Base-by-base conservation (phyloP, 2,888 invertebrate genomes). In the Phragmatobia fuliginosa region DNA sequence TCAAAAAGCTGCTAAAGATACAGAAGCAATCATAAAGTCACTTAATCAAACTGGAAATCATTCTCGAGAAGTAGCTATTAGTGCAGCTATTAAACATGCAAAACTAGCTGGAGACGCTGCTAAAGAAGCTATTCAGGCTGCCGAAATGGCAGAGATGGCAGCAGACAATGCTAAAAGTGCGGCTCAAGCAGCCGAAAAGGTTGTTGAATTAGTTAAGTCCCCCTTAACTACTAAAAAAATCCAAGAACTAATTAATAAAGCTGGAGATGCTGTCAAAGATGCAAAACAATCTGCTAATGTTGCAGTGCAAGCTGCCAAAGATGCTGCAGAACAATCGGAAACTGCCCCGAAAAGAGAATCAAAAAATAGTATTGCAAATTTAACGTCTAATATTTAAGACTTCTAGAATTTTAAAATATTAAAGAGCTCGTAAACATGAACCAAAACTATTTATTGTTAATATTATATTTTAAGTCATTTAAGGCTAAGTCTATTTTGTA, bases 41-140 rank as follows among this genome's bases (percentile, higher is more conserved):
- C 32, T 68, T 21, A 62, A 71, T 31, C 49, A 73, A 10, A 10
- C 67, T 1, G n/a, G 60, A 18, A 71, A 63, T 41, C 65, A 71
- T 63, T 64, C 56, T 32, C n/a, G 38, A 16, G 63, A 69, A 21
- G 18, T 63, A 38, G 59, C 58, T 21, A 60, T 66, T 28, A 60
- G 67, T 45, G 73, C 77, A 33, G 77, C 72, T 63, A 75, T 68
- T 74, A 59, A 70, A 6, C 75, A 77, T 14, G 80, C 76, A 33
- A 72, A 66, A 62, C 25, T 74, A 33, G 80, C 82, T 18, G 76
- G 67, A 41, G 75, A 81, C 58, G 78, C 85, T 58, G 70, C 79
- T 16, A 71, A 80, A 31, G 80, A 62, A 71, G 78, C 85, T 60
- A 68, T 78, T n/a, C 68, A 80, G 32, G 82, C 78, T 0, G 82